Conservation (phyloP, 2,797 vertebrate genomes). For the Huso huso region DNA sequence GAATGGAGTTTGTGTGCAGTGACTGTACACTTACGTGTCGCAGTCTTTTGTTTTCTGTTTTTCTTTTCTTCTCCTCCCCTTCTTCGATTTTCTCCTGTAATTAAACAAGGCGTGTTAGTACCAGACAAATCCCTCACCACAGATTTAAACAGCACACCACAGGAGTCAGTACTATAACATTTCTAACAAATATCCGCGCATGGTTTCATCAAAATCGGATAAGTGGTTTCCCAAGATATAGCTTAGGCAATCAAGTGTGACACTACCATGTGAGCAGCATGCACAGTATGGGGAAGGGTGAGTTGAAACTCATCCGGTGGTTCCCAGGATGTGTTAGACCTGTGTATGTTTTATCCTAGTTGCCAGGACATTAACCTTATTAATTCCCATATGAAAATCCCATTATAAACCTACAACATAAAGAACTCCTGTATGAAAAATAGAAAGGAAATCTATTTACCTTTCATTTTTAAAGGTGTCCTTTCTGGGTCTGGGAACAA, state of each 20-base stretch:
- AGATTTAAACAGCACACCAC: conserved; percentile 23
- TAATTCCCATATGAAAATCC: background rate
- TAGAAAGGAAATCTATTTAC: conserved; percentile 32
- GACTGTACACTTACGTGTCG: conserved; percentile 63
- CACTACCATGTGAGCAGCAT: no score
- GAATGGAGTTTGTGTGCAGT: background rate
- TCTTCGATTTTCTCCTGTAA: conserved; percentile 66
- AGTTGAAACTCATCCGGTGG: no score
- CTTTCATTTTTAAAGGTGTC: conserved; percentile 40
- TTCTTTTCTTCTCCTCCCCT: conserved; percentile 78
- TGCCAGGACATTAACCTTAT: background rate
- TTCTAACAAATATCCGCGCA: background rate
- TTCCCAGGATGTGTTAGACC: no score
- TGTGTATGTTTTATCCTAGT: no score
- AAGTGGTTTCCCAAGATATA: no score
- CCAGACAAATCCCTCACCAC: conserved; percentile 13
- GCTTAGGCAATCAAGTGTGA: no score
- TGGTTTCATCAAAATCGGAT: no score
- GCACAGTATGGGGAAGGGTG: no score
- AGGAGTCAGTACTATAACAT: conserved; percentile 19
- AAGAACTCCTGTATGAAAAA: background rate
- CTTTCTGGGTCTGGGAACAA: conserved; percentile 46
- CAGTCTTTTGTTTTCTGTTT: conserved; percentile 76
- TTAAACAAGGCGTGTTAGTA: conserved; percentile 24
- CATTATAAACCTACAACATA: background rate